Evolutionary conservation across 1,140 invertebrate species (phyloP), one percentile per base, ranked within the genome.

Genomic region (Heliconius hewitsoni): DNA sequence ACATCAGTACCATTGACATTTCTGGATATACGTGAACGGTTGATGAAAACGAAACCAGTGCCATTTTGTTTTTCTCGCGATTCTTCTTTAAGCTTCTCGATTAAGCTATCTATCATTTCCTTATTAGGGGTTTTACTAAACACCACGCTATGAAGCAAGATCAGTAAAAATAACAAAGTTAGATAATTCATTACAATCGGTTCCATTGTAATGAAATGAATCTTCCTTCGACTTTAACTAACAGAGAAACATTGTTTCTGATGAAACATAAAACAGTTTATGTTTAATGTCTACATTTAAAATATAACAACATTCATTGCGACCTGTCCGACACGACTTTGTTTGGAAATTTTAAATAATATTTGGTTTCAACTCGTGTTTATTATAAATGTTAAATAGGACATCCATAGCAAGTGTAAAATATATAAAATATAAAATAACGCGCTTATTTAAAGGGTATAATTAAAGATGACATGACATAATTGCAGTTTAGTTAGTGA

Each of bases 201-300:
- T 80, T 83, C 87, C 89, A 90, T 89, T 74, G 80, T 86, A 81
- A 77, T 74, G 82, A 83, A 76, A 76, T 77, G 79, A 52, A 27
- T 34, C 74, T 66, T 74, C 60, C 71, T 76, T 74, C 27, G 77
- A 70, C 72, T 23, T 46, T 74, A 76, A 88, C 84, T 87, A 86
- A 81, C 50, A 37, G 66, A 34, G 70, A 77, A 23, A 60, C 73
- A 80, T 85, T 90, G 85, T 84, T 80, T 81, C 77, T 85, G 73
- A 78, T 75, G 81, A 75, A 90, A 92, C 82, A 87, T 88, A 91
- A 91, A 66, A 89, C 86, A 87, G 77, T 73, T 93, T 92, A 87
- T 81, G 85, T 60, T 85, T 87, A 85, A 83, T 86, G 80, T 87
- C 78, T 71, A 75, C 72, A 55, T 73, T 80, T 71, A 79, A 83